Evolutionary conservation across 2,113 vertebrate species (phyloP), one percentile per base, ranked within the genome.

Genomic region (Agapornis roseicollis): DNA sequence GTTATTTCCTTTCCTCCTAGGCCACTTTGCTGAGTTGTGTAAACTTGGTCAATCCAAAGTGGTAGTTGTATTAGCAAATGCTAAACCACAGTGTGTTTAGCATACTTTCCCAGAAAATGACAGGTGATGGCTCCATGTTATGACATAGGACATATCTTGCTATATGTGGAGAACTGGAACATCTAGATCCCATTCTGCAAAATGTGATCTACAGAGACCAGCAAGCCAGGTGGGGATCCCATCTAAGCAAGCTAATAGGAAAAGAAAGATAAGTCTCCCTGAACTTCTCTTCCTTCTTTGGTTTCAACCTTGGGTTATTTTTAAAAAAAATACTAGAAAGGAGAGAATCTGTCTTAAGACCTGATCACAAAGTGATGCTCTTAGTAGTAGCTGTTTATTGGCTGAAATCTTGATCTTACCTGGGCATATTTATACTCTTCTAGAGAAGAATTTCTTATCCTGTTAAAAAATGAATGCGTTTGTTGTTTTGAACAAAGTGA

Each of bases 191-290:
- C 4, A 1, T 69, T 84, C 33, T 37, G 22, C 50, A 24, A 13
- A 63, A 68, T 6, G 39, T 25, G 23, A 42, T 70, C 17, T 80
- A 19, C 13, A 7, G 55, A 56, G 42, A 52, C 33, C 42, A 39
- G 15, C 23, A 19, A 0, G 0, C 22, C 1, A 1, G 10, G 4
- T 70, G 20, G 35, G 12, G 3, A 10, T 76, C 42, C 66, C 6
- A 1, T 70, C 42, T 80, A 50, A 80, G 22, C 37, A 74, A 69
- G 16, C 39, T 55, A 0, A 4, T 24, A 39, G 63, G 13, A 55
- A 9, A 41, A 80, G 17, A 55, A 84, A 88, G 23, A 46, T 16
- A 19, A 68, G 39, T 60, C 13, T 61, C 29, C 52, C 47, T 47
- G 44, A 69, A 35, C 5, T 83, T 53, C 5, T 77, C 25, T 44